These are phyloP conservation scores for Nudaria mundana DNA, from an alignment of 2,888 invertebrate genomes.

Conservation along the genomic window DNA sequence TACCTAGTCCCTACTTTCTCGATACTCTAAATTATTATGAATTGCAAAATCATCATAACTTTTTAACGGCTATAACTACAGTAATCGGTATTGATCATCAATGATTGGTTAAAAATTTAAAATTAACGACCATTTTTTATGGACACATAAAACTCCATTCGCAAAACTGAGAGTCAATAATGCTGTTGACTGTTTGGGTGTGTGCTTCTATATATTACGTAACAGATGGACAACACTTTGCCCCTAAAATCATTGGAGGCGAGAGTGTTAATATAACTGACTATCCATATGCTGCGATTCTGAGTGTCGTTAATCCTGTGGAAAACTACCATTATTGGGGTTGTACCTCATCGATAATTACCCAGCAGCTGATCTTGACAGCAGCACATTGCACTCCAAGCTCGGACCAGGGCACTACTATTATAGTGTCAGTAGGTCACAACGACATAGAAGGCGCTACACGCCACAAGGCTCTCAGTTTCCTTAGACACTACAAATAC, in stretches of 20 bases:
- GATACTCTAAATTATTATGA: too few species aligned
- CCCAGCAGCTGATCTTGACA: slow-evolving; percentile 35
- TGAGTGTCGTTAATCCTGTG: slow-evolving; percentile 11
- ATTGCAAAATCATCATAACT: too few species aligned
- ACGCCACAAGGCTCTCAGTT: not conserved
- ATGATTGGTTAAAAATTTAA: too few species aligned
- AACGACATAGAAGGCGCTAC: slow-evolving; percentile 5
- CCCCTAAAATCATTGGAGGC: slow-evolving; percentile 3
- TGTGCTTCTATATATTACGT: not conserved
- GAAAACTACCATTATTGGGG: slow-evolving; percentile 2
- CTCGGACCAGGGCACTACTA: slow-evolving; percentile 30
- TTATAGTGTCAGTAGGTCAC: slow-evolving; percentile 19
- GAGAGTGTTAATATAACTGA: slow-evolving; percentile 10
- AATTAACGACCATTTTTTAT: too few species aligned
- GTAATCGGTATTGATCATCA: too few species aligned
- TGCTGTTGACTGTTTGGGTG: not conserved
- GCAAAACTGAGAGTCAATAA: not conserved
- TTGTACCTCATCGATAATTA: slow-evolving; percentile 46
- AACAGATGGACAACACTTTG: not conserved
- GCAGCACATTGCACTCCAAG: too few species aligned
- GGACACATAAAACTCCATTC: not conserved
- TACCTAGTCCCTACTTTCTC: too few species aligned
- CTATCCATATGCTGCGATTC: slow-evolving; percentile 31
- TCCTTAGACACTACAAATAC: slow-evolving; percentile 17
- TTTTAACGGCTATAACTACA: too few species aligned